These are phyloP conservation scores for Rhizoglyphus robini DNA, from an alignment of 1,140 invertebrate species.

Conservation along the genomic window DNA sequence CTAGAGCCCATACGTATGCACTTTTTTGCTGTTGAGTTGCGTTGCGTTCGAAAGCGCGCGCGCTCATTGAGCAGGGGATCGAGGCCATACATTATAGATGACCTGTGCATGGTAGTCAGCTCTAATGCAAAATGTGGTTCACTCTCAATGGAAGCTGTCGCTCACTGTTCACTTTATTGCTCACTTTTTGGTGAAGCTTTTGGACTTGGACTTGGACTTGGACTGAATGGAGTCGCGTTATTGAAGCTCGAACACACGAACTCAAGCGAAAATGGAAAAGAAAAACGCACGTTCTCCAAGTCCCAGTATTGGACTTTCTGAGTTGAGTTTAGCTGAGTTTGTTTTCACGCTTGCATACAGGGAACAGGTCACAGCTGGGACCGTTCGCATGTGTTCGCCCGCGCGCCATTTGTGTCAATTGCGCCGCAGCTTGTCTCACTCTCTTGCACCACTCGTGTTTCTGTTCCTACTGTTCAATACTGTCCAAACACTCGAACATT, in stretches of 20 bases:
- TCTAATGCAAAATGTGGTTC: background rate
- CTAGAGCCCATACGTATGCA: background rate
- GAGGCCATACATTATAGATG: slow-evolving; percentile 14
- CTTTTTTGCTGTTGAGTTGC: too few relatives aligned
- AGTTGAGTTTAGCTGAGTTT: background rate
- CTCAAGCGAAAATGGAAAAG: too few relatives aligned
- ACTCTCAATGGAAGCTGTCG: background rate
- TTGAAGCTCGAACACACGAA: too few relatives aligned
- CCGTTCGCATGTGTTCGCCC: background rate
- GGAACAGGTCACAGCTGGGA: background rate
- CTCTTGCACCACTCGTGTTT: background rate
- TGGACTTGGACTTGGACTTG: too few relatives aligned
- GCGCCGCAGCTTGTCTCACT: background rate
- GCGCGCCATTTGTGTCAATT: too few relatives aligned
- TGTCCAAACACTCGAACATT: background rate
- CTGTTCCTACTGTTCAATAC: too few relatives aligned
- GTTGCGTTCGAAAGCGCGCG: too few relatives aligned
- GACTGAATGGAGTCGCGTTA: too few relatives aligned
- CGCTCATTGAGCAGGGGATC: background rate
- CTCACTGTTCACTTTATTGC: background rate
- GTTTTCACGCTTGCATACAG: background rate
- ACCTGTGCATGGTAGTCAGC: background rate
- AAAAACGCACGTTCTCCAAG: background rate
- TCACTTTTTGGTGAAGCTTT: background rate
- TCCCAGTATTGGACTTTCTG: background rate